Conservation (phyloP, 2,113 vertebrate genomes). For the Chloropsis cyanopogon region DNA sequence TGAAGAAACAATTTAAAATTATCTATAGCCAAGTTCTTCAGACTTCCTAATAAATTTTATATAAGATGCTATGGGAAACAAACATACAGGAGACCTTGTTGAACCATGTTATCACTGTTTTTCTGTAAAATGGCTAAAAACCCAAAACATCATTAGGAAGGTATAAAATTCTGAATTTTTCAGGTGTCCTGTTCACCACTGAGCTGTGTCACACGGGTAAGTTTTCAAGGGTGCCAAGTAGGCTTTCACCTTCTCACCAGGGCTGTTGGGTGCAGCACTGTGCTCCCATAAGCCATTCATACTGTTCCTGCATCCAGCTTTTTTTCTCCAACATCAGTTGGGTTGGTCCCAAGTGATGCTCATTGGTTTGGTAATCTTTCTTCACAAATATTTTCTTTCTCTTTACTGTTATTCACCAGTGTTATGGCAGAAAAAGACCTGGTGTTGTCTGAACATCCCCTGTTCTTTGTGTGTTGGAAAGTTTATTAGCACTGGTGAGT, state of each 20-base stretch:
- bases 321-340: neutral
- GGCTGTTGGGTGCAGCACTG: neutral
- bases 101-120: neutral
- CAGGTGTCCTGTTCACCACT: neutral
- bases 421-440: neutral
- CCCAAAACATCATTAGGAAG: neutral
- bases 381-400: neutral
- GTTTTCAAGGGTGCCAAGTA: neutral
- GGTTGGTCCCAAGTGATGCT: neutral
- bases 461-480: neutral
- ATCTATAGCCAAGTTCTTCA: neutral
- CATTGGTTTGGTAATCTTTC: neutral
- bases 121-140: neutral
- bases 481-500: neutral
- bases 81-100: neutral
- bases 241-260: neutral
- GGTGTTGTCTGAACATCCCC: neutral
- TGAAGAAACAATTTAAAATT: neutral
- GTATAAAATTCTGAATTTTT: neutral
- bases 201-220: neutral
- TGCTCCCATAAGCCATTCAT: neutral
- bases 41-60: neutral
- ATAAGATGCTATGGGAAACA: neutral
- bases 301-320: neutral
- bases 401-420: neutral